These are phyloP conservation scores for Stenoptilia bipunctidactyla DNA, from an alignment of 2,888 invertebrate genomes.

Conservation along the genomic window DNA sequence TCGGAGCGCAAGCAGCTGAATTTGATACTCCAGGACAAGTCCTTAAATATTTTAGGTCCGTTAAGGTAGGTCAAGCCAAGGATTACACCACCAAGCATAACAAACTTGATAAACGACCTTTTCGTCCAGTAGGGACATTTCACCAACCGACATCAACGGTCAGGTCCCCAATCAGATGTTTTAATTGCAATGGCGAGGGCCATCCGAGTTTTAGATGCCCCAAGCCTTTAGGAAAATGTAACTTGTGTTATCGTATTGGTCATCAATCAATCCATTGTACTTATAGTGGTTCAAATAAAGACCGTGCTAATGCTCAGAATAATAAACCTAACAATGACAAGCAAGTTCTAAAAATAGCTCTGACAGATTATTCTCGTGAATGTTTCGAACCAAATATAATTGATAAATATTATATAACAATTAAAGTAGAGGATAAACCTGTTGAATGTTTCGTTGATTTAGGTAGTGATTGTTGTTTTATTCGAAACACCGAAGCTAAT, in stretches of 20 bases:
- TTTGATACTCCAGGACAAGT: conserved; percentile 14
- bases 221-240: conserved; percentile 4
- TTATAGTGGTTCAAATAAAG: background rate
- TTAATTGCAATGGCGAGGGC: conserved; percentile 8
- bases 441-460: conserved; percentile 3
- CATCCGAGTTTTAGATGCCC: conserved; percentile 7
- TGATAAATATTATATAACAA: conserved; percentile 1
- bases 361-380: too few relatives aligned
- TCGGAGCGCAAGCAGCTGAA: conserved; percentile 16
- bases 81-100: background rate
- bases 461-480: conserved; percentile 5
- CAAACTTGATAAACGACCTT: background rate
- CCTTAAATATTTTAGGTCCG: conserved; percentile 12
- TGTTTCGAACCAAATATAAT: background rate
- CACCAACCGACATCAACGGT: background rate
- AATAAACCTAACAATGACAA: too few relatives aligned
- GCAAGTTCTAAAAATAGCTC: too few relatives aligned
- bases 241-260: conserved; percentile 1
- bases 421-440: background rate
- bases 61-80: conserved; percentile 7
- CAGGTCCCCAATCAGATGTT: conserved; percentile 3
- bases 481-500: conserved; percentile 2
- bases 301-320: background rate
- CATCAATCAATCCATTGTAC: background rate
- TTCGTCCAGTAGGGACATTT: background rate